Percentiles rank a stretch among this genome's conserved stretches.
Evolutionary conservation across 1,140 invertebrate species (phyloP).

Genomic region (Daktulosphaira vitifoliae): DNA sequence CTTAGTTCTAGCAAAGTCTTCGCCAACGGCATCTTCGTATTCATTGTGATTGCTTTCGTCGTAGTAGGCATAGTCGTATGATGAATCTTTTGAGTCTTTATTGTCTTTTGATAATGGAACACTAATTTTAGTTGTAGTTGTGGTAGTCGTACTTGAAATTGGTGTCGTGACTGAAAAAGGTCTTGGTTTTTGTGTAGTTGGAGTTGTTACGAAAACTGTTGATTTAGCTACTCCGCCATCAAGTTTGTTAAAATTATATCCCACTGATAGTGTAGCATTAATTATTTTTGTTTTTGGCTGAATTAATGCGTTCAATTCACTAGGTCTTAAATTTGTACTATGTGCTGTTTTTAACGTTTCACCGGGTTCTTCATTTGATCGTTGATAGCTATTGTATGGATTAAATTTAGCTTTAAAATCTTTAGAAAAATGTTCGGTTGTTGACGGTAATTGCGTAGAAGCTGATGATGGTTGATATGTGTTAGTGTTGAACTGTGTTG

Average conservation of each 20-base stretch:
- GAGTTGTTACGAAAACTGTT: slow-evolving; percentile 24
- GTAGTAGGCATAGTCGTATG: slow-evolving; percentile 41
- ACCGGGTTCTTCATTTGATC: slow-evolving; percentile 35
- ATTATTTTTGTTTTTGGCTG: slow-evolving; percentile 34
- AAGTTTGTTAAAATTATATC: slow-evolving; percentile 37
- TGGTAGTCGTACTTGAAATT: not conserved
- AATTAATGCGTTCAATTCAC: slow-evolving; percentile 39
- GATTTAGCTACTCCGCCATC: slow-evolving; percentile 17
- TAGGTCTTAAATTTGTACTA: slow-evolving; percentile 39
- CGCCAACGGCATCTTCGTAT: slow-evolving; percentile 37
- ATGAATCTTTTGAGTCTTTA: slow-evolving; percentile 35
- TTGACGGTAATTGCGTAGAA: slow-evolving; percentile 10
- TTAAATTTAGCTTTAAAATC: slow-evolving; percentile 35
- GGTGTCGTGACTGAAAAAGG: slow-evolving; percentile 1
- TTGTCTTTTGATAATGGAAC: not conserved
- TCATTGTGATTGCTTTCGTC: slow-evolving; percentile 39
- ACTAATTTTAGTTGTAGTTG: slow-evolving; percentile 26
- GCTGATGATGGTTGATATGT: not conserved
- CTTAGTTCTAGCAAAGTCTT: slow-evolving; percentile 39
- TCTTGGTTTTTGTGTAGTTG: slow-evolving; percentile 30
- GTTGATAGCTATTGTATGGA: slow-evolving; percentile 35
- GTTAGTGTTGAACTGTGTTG: not conserved
- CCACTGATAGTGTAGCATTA: slow-evolving; percentile 38
- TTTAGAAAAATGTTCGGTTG: slow-evolving; percentile 24
- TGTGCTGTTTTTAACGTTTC: slow-evolving; percentile 40